Evolutionary conservation across 1,140 invertebrate genomes (phyloP), one percentile per base, ranked within the genome.

Genomic region (Saccostrea glomerata): DNA sequence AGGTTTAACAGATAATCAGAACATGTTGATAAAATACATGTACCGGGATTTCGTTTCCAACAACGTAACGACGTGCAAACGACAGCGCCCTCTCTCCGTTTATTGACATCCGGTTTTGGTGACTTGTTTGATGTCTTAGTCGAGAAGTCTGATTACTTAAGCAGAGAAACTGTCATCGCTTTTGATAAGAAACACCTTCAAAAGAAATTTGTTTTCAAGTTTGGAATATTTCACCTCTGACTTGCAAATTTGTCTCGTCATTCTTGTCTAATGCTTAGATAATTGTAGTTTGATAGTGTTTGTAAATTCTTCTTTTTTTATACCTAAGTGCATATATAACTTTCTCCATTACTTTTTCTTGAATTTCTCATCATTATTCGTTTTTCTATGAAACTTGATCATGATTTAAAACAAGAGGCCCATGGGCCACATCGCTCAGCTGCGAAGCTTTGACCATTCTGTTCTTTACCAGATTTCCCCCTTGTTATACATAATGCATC

Each of bases 171-270:
- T 77, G 70, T 77, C 70, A 36, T 25, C 20, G 30, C 11, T 36
- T 77, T 36, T 4, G 25, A 77, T 36, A 77, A 77, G 30, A 77
- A 77, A 77, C 70, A 77, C 70, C 23, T 36, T 77, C 13, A 77
- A 40, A 77, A 77, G 70, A 77, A 77, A 77, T 77, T 36, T 30
- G 70, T 77, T 77, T 77, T 77, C 70, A 36, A 30, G 23, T 30
- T 25, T 36, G 70, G 15, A 77, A 77, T 30, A 36, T 36, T 77
- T 77, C 30, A 36, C 15, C 70, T 25, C 70, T 77, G 70, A 77
- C 70, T 77, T 36, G 23, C 25, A 25, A 77, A 30, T 36, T 30
- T 11, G 25, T 25, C 30, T 30, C 15, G 30, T 36, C 23, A 77
- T 25, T 77, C 25, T 36, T 15, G 70, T 30, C 23, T 36, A 25